Base-by-base conservation (phyloP, 2,888 invertebrate genomes). In the Bruchidius siliquastri region DNA sequence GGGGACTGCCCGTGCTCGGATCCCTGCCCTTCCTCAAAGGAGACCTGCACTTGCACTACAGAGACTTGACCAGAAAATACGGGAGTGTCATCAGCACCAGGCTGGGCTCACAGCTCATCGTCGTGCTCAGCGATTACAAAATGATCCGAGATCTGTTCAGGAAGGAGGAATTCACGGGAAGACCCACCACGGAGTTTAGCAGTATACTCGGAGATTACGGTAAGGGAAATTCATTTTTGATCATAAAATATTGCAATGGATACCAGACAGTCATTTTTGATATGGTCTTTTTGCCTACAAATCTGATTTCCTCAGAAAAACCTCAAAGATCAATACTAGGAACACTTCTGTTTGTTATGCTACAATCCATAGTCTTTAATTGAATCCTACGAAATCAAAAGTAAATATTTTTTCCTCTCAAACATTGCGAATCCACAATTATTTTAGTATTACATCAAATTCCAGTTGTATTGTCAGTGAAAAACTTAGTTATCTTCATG, bases 181-280 rank as follows among this genome's bases (percentile, higher is more conserved):
- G 96, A 74, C 97, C 97, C 74, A 92, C 91, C 83, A 95, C 94
- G 32, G 95, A 95, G 76, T 92, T 96, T 84, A 94, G 93, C 89
- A 92, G 92, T 83, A 93, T 96, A 72, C 88, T 97, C 72, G 95
- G 94, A 83, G 96, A 96, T 82, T 95, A 95, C 81, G 96, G 96
- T 96, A 86, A 94, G 94, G 13, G 18, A 49, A 30, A n/a, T 91
- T 77, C 70, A n/a, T 69, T 20, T 22, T 22, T 72, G 22, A 21
- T 68, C 30, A 49, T 30, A 21, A 20, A 72, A 1, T 71, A 71
- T 3, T 10, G 26, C 8, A 26, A 26, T 26, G 26, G 20, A 70
- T 70, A n/a, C n/a, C n/a, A n/a, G n/a, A n/a, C n/a, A n/a, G n/a
- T n/a, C n/a, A n/a, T n/a, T n/a, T n/a, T n/a, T n/a, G n/a, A n/a